Conservation (phyloP, 2,113 vertebrate genomes). For the Poeciliopsis occidentalis region DNA sequence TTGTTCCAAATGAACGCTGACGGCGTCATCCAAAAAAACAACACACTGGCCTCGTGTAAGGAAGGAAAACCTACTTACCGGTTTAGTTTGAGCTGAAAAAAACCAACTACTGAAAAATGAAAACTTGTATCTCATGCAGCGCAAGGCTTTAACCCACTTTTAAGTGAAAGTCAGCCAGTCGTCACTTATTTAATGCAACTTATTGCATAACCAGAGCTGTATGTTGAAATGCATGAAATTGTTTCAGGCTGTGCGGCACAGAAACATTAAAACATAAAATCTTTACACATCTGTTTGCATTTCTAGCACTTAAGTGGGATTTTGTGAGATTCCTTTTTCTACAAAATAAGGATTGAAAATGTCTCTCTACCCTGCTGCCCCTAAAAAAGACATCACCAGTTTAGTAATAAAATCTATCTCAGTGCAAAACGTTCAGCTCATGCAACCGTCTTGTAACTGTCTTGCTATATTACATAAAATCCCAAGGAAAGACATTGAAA, state of each 20-base stretch:
- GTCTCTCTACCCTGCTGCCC: neutral
- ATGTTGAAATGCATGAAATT: too few species aligned
- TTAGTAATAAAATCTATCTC: neutral
- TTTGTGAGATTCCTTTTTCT: neutral
- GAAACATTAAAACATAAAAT: too few species aligned
- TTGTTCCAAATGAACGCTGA: neutral
- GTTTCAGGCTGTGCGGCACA: neutral
- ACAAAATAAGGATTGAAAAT: neutral
- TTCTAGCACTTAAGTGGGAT: neutral
- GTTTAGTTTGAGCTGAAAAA: too few species aligned
- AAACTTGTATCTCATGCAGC: too few species aligned
- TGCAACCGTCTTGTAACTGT: neutral
- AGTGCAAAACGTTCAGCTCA: neutral
- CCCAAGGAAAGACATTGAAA: neutral
- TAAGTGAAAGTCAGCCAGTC: too few species aligned
- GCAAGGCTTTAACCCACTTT: too few species aligned
- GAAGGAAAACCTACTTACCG: neutral
- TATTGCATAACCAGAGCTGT: too few species aligned
- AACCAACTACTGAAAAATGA: too few species aligned
- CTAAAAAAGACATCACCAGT: neutral
- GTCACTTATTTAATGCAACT: too few species aligned
- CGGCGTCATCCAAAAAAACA: neutral
- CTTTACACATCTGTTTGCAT: too few species aligned
- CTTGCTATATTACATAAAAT: neutral
- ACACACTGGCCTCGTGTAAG: neutral